These are phyloP conservation scores for Sinopyrophorus schimmeli DNA, from an alignment of 2,888 invertebrate species.

Conservation along the genomic window DNA sequence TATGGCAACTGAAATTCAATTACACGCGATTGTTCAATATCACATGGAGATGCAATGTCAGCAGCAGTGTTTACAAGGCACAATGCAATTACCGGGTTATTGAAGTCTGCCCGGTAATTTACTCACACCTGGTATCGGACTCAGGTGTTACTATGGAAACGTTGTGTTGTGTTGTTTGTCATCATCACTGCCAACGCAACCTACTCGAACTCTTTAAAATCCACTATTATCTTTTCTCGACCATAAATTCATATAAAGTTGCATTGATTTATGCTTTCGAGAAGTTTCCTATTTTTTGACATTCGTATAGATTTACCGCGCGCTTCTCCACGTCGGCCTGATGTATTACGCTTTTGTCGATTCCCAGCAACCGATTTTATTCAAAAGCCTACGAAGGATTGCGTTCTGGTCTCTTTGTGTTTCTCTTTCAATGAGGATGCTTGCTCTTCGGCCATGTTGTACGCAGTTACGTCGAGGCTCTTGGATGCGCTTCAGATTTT, in stretches of 20 bases:
- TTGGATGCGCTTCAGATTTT: slow-evolving; percentile 25
- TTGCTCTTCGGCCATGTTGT: slow-evolving; percentile 7
- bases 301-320: slow-evolving; percentile 48
- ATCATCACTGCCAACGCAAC: slow-evolving; percentile 39
- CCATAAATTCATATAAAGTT: slow-evolving; percentile 47
- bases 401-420: slow-evolving; percentile 8
- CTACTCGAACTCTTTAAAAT: slow-evolving; percentile 47
- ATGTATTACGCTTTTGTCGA: slow-evolving; percentile 32
- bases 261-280: slow-evolving; percentile 45
- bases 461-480: slow-evolving; percentile 16
- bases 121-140: slow-evolving; percentile 32
- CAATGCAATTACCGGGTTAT: slow-evolving; percentile 45
- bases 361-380: slow-evolving; percentile 18
- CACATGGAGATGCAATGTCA: slow-evolving; percentile 38
- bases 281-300: slow-evolving; percentile 43
- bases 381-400: slow-evolving; percentile 2
- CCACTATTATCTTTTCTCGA: slow-evolving; percentile 43
- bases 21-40: slow-evolving; percentile 33
- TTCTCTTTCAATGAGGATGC: slow-evolving; percentile 14
- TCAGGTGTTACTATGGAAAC: slow-evolving; percentile 37
- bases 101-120: slow-evolving; percentile 38
- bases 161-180: slow-evolving; percentile 39
- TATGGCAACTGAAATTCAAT: slow-evolving; percentile 26
- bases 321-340: slow-evolving; percentile 32
- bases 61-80: slow-evolving; percentile 45